Evolutionary conservation across 2,888 invertebrate genomes (phyloP), one percentile per base, ranked within the genome.

Genomic region (Dorcus hopei): DNA sequence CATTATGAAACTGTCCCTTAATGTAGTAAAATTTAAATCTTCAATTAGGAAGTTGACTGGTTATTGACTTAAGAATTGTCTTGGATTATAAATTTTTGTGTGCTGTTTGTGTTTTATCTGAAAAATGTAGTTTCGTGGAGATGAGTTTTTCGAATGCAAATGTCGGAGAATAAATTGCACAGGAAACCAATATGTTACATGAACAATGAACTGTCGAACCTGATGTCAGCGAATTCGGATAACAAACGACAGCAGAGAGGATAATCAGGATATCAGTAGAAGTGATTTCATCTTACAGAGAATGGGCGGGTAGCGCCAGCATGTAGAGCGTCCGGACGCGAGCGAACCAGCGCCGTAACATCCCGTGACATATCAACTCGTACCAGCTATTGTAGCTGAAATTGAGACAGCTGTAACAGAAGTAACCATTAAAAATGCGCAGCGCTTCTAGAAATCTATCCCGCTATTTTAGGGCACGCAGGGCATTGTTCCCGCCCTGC

Each of bases 191-290:
- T 76, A 76, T 74, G 75, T 77, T 75, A 77, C 76, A 76, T 68
- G 72, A 74, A 74, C 76, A 75, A 77, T 75, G 76, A 76, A 77
- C 76, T 77, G 77, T 77, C 77, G 77, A 78, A 78, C 76, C 73
- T 74, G 77, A 75, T 78, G 77, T 77, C 77, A 75, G 75, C 74
- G 74, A 73, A 74, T 75, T 72, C 72, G 74, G 74, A 73, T 74
- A 77, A 76, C 76, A 77, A 74, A 76, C 73, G 76, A 75, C 45
- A 55, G 50, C 54, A 41, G 50, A 49, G 47, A 54, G 59, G 74
- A 75, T 74, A 77, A 77, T 77, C 76, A 76, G 74, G 71, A 69
- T 66, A 68, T 66, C 65, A 65, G 59, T 51, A 60, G 66, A 69
- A 74, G 72, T 71, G 77, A 76, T 77, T 77, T 73, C 76, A 71